Evolutionary conservation across 2,888 invertebrate species (phyloP).

Genomic region (Leptarthrus brevirostris): DNA sequence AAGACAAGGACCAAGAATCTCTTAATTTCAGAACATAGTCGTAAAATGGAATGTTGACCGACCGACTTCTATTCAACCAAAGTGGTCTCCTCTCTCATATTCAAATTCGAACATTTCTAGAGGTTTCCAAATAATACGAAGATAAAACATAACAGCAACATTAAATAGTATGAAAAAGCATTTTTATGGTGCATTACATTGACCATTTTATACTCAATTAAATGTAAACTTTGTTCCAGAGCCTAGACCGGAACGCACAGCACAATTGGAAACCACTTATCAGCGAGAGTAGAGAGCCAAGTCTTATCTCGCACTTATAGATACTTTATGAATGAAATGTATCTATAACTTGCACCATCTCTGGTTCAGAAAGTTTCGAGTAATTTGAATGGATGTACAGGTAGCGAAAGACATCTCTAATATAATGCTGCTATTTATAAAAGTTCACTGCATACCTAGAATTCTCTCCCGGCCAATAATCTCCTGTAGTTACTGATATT

Average conservation of each 20-base stretch:
- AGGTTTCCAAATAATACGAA: not conserved
- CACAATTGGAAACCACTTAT: not conserved
- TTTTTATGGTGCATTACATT: not conserved
- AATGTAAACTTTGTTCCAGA: not conserved
- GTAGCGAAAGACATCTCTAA: not conserved
- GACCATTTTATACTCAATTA: not conserved
- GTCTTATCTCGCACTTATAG: not conserved
- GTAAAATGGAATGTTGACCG: constrained; percentile 23
- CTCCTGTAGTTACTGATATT: not conserved
- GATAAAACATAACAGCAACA: not conserved
- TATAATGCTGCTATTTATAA: not conserved
- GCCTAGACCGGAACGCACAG: not conserved
- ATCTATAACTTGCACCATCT: constrained; percentile 30
- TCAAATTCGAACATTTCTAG: not conserved
- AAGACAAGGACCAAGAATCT: constrained; percentile 18
- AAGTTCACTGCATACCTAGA: constrained; percentile 1
- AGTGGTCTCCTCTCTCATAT: not conserved
- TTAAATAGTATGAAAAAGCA: not conserved
- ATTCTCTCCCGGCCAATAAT: not conserved
- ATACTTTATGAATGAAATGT: constrained; percentile 29
- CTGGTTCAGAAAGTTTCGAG: not conserved
- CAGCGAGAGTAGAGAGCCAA: not conserved
- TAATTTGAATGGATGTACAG: not conserved
- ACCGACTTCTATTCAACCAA: not conserved
- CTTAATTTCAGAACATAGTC: not conserved